Evolutionary conservation across 2,888 invertebrate genomes (phyloP), one percentile per base, ranked within the genome.

Genomic region (Ferrisia virgata): DNA sequence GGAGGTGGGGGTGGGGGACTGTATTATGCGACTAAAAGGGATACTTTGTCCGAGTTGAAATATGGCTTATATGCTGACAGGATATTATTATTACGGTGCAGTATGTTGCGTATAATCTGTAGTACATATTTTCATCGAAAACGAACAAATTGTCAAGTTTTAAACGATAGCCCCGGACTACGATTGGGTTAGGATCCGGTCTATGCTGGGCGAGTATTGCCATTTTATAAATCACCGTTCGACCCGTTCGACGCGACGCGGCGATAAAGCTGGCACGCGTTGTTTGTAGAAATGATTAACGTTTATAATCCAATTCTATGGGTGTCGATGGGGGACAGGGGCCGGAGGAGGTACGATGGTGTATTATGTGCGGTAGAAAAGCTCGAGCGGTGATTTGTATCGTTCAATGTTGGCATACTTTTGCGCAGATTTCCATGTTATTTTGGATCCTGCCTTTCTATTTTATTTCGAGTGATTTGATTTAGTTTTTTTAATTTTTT

Each of bases 271-370:
- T 28, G 13, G 9, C 22, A 33, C 69, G 72, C 72, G 33, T 33
- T 72, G 33, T 72, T 72, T 72, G 72, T 31, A 9, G 33, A 72
- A 72, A 72, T 72, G 72, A 72, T 72, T 72, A 72, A 72, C 72
- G 72, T 72, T 33, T 72, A 72, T 72, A 72, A 72, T 72, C 72
- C 72, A 72, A 72, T 72, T 72, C 33, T 72, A 11, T 58, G 2
- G 3, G 58, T 22, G 5, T 2, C 58, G 11, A n/a, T n/a, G n/a
- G n/a, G n/a, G n/a, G n/a, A n/a, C n/a, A n/a, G n/a, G n/a, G n/a
- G n/a, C n/a, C n/a, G n/a, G n/a, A n/a, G n/a, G n/a, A n/a, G 22
- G 22, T 9, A 47, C 25, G 0, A 22, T 28, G 58, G 22, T 64
- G 58, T 64, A 64, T 64, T 64, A 64, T 28, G 28, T 28, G 28